Conservation (phyloP, 2,113 vertebrate genomes). For the Ictalurus furcatus region DNA sequence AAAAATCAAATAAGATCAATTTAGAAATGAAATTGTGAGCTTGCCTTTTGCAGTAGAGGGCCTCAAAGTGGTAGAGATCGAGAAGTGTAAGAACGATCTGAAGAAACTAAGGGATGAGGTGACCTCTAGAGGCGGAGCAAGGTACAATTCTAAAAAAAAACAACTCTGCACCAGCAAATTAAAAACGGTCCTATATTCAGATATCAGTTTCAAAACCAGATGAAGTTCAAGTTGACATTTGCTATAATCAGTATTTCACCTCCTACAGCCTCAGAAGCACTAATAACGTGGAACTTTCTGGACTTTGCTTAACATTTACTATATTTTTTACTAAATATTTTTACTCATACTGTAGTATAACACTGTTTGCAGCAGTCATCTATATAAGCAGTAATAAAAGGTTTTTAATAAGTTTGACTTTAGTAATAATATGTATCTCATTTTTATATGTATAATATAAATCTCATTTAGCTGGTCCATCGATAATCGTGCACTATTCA, state of each 20-base stretch:
- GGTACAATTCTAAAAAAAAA: conserved; percentile 64
- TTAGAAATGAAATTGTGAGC: background rate
- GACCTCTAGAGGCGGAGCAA: conserved; percentile 81
- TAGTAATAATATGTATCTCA: background rate
- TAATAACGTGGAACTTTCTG: background rate
- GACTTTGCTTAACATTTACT: background rate
- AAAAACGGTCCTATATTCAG: background rate
- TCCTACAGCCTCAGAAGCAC: background rate
- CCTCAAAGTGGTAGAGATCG: conserved; percentile 92
- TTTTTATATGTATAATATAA: background rate
- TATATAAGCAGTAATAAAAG: background rate
- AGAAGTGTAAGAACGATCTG: conserved; percentile 95
- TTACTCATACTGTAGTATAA: background rate
- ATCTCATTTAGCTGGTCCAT: background rate
- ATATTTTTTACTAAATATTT: background rate
- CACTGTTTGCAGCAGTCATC: background rate
- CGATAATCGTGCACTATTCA: background rate
- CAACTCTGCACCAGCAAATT: background rate
- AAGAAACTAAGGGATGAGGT: conserved; percentile 91
- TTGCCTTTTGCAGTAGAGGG: conserved; percentile 84
- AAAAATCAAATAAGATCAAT: background rate
- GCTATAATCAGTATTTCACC: background rate
- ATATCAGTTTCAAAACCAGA: background rate
- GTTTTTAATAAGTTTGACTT: background rate
- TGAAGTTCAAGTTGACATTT: background rate